These are phyloP conservation scores for Sinotaia quadrata DNA, from an alignment of 2,888 invertebrate species.

Conservation along the genomic window DNA sequence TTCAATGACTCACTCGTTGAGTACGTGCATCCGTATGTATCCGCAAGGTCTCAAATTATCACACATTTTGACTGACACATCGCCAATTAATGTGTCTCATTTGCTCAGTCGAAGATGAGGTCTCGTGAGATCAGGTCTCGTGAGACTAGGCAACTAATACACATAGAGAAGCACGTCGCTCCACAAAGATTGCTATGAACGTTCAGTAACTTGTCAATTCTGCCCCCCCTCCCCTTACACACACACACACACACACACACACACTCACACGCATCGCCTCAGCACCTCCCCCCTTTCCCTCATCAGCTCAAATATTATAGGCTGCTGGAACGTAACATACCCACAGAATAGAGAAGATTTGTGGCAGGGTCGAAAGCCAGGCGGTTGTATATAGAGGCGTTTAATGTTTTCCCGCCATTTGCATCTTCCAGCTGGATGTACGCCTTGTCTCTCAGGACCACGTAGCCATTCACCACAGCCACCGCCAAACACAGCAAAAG, in stretches of 20 bases:
- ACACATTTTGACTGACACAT: too few species aligned
- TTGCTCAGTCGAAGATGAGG: too few species aligned
- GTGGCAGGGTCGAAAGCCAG: constrained; percentile 8
- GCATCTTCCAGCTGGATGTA: constrained; percentile 15
- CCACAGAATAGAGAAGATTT: constrained; percentile 12
- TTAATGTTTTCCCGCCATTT: neutral
- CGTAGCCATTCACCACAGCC: neutral
- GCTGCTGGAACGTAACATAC: neutral
- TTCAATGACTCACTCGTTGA: too few species aligned
- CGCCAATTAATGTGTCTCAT: too few species aligned
- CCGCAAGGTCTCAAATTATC: too few species aligned
- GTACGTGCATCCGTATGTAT: too few species aligned
- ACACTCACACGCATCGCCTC: constrained; percentile 1
- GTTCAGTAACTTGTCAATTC: too few species aligned
- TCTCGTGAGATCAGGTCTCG: too few species aligned
- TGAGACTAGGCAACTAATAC: too few species aligned
- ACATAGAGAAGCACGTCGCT: too few species aligned
- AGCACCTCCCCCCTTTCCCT: neutral
- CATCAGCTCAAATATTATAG: neutral
- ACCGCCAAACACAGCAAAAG: neutral
- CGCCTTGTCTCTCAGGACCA: constrained; percentile 7
- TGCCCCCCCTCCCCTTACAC: too few species aligned
- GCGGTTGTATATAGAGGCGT: constrained; percentile 17
- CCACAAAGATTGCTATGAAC: too few species aligned
- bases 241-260: neutral